Evolutionary conservation across 1,140 invertebrate genomes (phyloP).

Genomic region (Bilobella aurantiaca): DNA sequence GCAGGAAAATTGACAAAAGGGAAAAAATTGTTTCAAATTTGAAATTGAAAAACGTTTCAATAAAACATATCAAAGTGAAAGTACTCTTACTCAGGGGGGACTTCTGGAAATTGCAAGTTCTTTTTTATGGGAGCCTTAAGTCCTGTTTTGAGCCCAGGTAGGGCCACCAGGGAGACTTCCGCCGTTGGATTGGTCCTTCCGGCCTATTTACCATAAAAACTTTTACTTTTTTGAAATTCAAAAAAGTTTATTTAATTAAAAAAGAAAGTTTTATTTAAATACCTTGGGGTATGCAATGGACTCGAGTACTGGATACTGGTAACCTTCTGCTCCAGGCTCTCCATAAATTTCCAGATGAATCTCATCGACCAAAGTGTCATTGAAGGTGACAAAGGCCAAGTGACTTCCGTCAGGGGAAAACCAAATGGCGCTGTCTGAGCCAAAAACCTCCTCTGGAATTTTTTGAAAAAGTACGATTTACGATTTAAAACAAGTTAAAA

Average conservation of each 20-base stretch:
- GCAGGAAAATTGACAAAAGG: slow-evolving; percentile 25
- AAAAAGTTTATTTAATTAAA: not conserved
- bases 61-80: not conserved
- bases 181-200: slow-evolving; percentile 67
- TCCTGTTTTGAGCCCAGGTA: slow-evolving; percentile 36
- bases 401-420: slow-evolving; percentile 69
- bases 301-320: slow-evolving; percentile 40
- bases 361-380: slow-evolving; percentile 54
- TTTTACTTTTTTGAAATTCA: slow-evolving; percentile 1
- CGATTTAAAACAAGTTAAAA: too few species aligned
- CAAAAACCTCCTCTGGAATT: slow-evolving; percentile 75
- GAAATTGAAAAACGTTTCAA: slow-evolving; percentile 4
- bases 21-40: too few species aligned
- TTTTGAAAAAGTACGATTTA: not conserved
- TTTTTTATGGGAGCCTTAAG: not conserved
- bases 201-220: slow-evolving; percentile 43
- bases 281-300: slow-evolving; percentile 74
- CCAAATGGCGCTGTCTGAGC: slow-evolving; percentile 74
- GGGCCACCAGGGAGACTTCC: slow-evolving; percentile 56
- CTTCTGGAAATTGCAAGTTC: slow-evolving; percentile 8
- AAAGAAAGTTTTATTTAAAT: slow-evolving; percentile 9
- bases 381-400: slow-evolving; percentile 70
- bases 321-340: slow-evolving; percentile 32
- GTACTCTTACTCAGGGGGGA: slow-evolving; percentile 12
- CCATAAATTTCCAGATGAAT: slow-evolving; percentile 45